A percentile compares a stretch with the other conserved stretches of the same genome.
Evolutionary conservation across 1,140 invertebrate genomes (phyloP).

Genomic region (Prorops nasuta): DNA sequence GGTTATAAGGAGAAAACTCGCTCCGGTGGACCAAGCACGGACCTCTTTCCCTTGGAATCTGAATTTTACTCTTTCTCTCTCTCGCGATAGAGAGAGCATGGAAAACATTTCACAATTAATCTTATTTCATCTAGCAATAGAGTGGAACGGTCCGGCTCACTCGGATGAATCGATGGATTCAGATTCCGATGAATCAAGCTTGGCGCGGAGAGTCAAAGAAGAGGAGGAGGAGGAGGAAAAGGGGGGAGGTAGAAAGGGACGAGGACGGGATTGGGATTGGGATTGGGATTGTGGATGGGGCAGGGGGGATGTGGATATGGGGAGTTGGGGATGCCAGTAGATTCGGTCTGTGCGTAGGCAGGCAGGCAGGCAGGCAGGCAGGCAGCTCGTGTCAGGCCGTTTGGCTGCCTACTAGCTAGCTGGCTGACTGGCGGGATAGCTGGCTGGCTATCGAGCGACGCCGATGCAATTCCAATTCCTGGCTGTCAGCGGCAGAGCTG

Average conservation of each 20-base stretch:
- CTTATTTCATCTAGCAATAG: too few species aligned
- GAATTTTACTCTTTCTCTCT: too few species aligned
- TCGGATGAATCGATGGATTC: too few species aligned
- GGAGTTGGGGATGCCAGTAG: not conserved
- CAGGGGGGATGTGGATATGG: not conserved
- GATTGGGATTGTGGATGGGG: too few species aligned
- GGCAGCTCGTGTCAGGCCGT: slow-evolving; percentile 28
- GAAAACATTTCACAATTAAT: too few species aligned
- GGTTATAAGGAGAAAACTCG: too few species aligned
- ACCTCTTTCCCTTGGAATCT: too few species aligned
- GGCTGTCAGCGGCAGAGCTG: slow-evolving; percentile 57
- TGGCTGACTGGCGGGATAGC: slow-evolving; percentile 35
- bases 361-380: not conserved
- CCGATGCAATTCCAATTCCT: slow-evolving; percentile 59
- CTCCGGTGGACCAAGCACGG: too few species aligned
- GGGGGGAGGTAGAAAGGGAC: not conserved
- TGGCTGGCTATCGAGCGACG: slow-evolving; percentile 55
- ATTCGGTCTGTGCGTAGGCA: not conserved
- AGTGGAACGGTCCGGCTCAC: too few species aligned
- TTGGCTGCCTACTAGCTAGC: slow-evolving; percentile 41
- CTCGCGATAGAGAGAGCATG: too few species aligned
- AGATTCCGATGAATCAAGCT: too few species aligned
- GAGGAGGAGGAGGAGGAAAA: not conserved
- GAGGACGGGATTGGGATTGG: slow-evolving; percentile 7
- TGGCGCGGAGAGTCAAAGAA: too few species aligned